These are phyloP conservation scores for Laothoe populi DNA, from an alignment of 2,888 invertebrate species.

Conservation along the genomic window DNA sequence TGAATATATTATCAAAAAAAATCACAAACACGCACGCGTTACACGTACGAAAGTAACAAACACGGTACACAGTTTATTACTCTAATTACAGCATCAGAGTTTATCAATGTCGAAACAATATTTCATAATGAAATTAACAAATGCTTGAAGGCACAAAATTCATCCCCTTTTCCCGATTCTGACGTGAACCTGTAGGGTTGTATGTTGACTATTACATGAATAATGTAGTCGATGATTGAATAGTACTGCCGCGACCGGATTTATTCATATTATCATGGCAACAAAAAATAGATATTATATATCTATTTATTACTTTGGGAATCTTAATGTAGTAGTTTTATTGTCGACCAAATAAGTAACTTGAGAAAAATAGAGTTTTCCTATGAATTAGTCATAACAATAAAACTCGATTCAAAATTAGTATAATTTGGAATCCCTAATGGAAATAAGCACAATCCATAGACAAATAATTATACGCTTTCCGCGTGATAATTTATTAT, in stretches of 20 bases:
- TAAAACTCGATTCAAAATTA: too few species aligned
- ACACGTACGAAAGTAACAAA: not conserved
- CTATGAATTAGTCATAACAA: too few species aligned
- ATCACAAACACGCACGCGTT: conserved; percentile 2
- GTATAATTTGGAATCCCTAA: too few species aligned
- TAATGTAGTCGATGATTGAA: conserved; percentile 1
- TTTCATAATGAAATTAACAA: conserved; percentile 39
- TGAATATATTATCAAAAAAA: not conserved
- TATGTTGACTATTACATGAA: not conserved
- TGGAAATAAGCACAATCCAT: not conserved
- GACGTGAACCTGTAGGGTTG: conserved; percentile 48
- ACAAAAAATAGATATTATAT: too few species aligned
- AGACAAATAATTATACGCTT: not conserved
- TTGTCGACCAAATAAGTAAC: too few species aligned
- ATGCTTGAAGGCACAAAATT: conserved; percentile 52
- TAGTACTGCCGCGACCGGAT: not conserved
- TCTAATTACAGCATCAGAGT: conserved; percentile 11
- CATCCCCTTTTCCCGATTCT: conserved; percentile 48
- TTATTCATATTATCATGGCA: too few species aligned
- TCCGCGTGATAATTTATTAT: too few species aligned
- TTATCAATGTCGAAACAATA: conserved; percentile 23
- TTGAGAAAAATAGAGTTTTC: too few species aligned
- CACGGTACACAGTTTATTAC: conserved; percentile 8
- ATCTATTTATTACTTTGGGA: too few species aligned
- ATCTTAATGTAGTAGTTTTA: too few species aligned